Evolutionary conservation across 2,113 vertebrate genomes (phyloP), one percentile per base, ranked within the genome.

Genomic region (Pipra filicauda): DNA sequence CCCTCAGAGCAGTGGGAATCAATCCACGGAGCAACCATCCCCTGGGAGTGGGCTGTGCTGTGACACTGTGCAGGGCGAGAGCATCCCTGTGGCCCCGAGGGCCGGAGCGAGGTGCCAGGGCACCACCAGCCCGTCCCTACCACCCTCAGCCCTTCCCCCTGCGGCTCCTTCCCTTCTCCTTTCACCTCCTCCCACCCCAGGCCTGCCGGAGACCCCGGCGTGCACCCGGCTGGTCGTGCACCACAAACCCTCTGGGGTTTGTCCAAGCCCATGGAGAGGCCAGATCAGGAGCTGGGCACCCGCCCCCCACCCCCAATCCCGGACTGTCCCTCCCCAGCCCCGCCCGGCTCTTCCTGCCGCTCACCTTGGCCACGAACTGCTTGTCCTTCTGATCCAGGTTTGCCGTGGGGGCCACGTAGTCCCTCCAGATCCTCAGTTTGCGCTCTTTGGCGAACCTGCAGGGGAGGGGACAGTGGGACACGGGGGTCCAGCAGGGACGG

Each of bases 361-460:
- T 98, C 96, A 99, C 99, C 99, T 99, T 99, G 96, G 99, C 99
- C 41, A 99, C 98, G 33, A 99, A 99, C 89, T 99, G 99, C 95
- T 99, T 98, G 98, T 99, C 99, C 97, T 99, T 99, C 98, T 98
- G 99, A 82, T 99, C 99, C 98, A 99, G 92, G 97, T 99, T 99
- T 69, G 99, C 99, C 16, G 99, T 99, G 70, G 99, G 99, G 4
- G 99, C 98, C 80, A 99, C 99, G 1, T 99, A 99, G 97, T 99
- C 99, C 97, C 99, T 99, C 99, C 99, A 99, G 95, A 99, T 99
- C 91, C 99, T 97, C 89, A 99, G 96, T 96, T 99, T 99, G 79
- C 98, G 99, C 66, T 99, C 99, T 95, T 99, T 99, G 86, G 99
- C 99, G 48, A 98, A 99, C 93, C 99, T 99, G 39, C 2, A 55